A percentile compares a stretch with the other conserved stretches of the same genome.
phyloP scores from a whole-genome alignment of 2,113 vertebrate species.

The Hippolais icterina region DNA sequence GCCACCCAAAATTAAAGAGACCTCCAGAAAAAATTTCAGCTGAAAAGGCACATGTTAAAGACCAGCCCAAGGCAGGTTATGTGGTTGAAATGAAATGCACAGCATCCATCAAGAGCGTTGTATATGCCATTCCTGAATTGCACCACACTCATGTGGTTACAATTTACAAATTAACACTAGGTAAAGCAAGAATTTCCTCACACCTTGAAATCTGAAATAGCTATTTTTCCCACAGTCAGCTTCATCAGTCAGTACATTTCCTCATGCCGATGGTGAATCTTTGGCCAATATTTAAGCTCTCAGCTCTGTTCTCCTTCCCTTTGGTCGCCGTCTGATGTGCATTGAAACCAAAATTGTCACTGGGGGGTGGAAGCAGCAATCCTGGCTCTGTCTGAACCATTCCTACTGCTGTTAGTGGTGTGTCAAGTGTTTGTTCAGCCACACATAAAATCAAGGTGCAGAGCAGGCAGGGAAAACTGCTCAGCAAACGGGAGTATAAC shows the following conservation, averaged over 20 bases:
- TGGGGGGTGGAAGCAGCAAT: background rate
- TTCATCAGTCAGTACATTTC: background rate
- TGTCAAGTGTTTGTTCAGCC: background rate
- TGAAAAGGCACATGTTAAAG: conserved; percentile 10
- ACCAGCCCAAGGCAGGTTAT: conserved; percentile 46
- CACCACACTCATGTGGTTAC: conserved; percentile 23
- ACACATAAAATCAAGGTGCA: fast-evolving
- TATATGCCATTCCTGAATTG: background rate
- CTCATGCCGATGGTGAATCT: background rate
- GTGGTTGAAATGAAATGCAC: conserved; percentile 22
- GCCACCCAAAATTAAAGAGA: conserved; percentile 52
- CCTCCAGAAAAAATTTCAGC: conserved; percentile 10
- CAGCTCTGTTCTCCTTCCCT: background rate
- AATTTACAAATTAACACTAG: conserved; percentile 36
- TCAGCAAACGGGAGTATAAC: background rate
- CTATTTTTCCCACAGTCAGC: background rate
- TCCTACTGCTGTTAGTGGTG: too few species aligned
- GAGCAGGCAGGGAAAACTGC: background rate
- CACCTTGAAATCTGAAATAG: conserved; percentile 17
- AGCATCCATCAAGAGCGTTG: background rate
- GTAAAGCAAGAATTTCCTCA: conserved; percentile 12
- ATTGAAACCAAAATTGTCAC: background rate
- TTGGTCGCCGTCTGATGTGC: background rate
- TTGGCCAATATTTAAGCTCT: background rate
- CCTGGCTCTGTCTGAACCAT: background rate